These are phyloP conservation scores for Alligator mississippiensis DNA, from an alignment of 2,113 vertebrate genomes.

Conservation along the genomic window DNA sequence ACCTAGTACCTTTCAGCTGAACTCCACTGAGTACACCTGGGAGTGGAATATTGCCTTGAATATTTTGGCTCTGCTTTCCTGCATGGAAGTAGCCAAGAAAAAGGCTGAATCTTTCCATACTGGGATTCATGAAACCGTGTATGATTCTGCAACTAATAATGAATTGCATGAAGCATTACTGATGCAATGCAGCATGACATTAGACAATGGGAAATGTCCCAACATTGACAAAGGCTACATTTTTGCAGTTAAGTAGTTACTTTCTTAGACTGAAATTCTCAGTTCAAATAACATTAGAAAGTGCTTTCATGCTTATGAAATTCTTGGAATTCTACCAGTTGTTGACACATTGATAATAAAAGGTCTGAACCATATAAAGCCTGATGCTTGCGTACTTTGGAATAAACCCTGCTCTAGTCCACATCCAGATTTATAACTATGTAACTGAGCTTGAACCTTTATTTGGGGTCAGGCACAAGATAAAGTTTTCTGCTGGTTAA, in stretches of 20 bases:
- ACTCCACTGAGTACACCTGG: neutral
- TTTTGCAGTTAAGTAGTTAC: neutral
- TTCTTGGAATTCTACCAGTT: neutral
- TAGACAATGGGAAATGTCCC: neutral
- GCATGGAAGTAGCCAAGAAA: neutral
- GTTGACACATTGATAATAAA: neutral
- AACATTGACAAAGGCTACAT: fast-evolving
- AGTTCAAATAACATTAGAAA: neutral
- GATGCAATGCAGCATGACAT: neutral
- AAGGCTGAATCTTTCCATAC: neutral
- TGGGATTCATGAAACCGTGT: neutral
- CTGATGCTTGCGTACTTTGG: neutral
- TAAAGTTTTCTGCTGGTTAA: conserved; percentile 64
- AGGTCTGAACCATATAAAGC: neutral
- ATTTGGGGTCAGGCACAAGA: conserved; percentile 30
- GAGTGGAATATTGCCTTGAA: conserved; percentile 50
- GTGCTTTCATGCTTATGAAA: fast-evolving
- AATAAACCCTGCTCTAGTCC: neutral
- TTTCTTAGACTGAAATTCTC: neutral
- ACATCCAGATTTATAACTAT: neutral
- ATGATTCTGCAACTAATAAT: fast-evolving
- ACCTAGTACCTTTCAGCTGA: conserved; percentile 22
- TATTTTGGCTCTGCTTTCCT: conserved; percentile 28
- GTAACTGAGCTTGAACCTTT: conserved; percentile 55
- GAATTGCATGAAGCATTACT: neutral